A percentile compares a stretch with the other conserved stretches of the same genome.
These are phyloP conservation scores for Dermochelys coriacea DNA, from an alignment of 2,797 vertebrate species.

Conservation along the genomic window DNA sequence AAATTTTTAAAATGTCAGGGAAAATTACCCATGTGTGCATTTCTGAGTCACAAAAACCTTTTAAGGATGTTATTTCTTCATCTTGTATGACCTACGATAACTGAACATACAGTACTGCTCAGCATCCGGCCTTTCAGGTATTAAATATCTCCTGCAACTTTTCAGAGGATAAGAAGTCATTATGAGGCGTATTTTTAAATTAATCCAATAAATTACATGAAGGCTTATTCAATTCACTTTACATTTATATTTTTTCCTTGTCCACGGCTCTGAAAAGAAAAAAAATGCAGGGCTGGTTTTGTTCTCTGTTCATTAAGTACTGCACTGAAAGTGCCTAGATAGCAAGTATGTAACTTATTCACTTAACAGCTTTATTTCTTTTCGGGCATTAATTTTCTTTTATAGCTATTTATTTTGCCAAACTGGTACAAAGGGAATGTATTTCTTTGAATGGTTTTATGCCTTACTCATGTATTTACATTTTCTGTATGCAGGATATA, in stretches of 20 bases:
- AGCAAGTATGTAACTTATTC: conserved; percentile 9
- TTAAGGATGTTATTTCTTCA: conserved; percentile 58
- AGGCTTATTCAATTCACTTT: conserved; percentile 58
- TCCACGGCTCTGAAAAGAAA: not conserved
- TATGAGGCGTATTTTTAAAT: conserved; percentile 65
- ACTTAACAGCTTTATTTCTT: conserved; percentile 34
- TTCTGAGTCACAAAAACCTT: conserved; percentile 61
- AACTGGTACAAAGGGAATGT: not conserved
- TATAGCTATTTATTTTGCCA: conserved; percentile 10
- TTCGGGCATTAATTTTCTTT: not conserved
- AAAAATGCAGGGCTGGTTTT: not conserved
- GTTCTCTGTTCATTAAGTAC: conserved; percentile 18
- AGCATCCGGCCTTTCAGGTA: conserved; percentile 60
- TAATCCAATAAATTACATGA: conserved; percentile 67
- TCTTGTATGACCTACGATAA: not conserved
- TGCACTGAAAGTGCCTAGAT: not conserved
- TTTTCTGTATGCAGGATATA: conserved; percentile 15
- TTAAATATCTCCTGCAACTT: conserved; percentile 42
- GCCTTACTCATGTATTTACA: not conserved
- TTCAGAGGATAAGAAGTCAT: conserved; percentile 57
- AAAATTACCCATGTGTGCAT: conserved; percentile 55
- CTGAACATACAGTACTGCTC: not conserved
- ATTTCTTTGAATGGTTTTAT: not conserved
- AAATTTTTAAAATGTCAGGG: conserved; percentile 71
- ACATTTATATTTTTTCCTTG: not conserved